Evolutionary conservation across 53 echinoderm and acorn worm genomes (phyloP).

Genomic region (Pentamera pediparva): DNA sequence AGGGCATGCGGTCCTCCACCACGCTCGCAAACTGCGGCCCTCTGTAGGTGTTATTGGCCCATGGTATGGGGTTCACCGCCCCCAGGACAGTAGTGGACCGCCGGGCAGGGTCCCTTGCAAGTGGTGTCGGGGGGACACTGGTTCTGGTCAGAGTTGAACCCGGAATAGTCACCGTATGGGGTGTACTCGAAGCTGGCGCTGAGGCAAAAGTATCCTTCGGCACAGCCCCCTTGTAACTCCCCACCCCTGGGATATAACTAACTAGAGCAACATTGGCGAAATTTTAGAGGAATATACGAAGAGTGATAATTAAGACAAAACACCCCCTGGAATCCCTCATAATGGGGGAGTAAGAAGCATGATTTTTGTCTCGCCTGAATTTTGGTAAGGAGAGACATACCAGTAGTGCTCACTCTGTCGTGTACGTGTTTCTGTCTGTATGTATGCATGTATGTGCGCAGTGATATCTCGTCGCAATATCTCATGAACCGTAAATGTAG

Average conservation of each 20-base stretch:
- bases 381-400: too few relatives aligned
- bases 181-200: slow-evolving; percentile 76
- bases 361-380: too few relatives aligned
- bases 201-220: slow-evolving; percentile 95
- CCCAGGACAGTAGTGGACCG: slow-evolving; percentile 89
- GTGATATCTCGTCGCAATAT: too few relatives aligned
- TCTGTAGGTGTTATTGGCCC: slow-evolving; percentile 69
- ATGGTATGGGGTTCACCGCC: slow-evolving; percentile 83
- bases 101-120: slow-evolving; percentile 84
- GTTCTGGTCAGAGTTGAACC: slow-evolving; percentile 68
- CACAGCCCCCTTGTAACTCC: slow-evolving; percentile 70
- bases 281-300: too few relatives aligned
- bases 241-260: slow-evolving; percentile 89
- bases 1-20: slow-evolving; percentile 73
- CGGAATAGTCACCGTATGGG: slow-evolving; percentile 58
- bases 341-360: too few relatives aligned
- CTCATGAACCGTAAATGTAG: too few relatives aligned
- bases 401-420: too few relatives aligned
- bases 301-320: too few relatives aligned
- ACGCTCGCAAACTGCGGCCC: slow-evolving; percentile 69
- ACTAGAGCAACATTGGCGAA: too few relatives aligned
- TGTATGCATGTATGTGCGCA: too few relatives aligned
- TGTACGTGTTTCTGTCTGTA: too few relatives aligned
- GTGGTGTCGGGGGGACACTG: slow-evolving; percentile 84
- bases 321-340: too few relatives aligned